Base-by-base conservation (phyloP, 1,140 invertebrate genomes). In the Vanessa tameamea region DNA sequence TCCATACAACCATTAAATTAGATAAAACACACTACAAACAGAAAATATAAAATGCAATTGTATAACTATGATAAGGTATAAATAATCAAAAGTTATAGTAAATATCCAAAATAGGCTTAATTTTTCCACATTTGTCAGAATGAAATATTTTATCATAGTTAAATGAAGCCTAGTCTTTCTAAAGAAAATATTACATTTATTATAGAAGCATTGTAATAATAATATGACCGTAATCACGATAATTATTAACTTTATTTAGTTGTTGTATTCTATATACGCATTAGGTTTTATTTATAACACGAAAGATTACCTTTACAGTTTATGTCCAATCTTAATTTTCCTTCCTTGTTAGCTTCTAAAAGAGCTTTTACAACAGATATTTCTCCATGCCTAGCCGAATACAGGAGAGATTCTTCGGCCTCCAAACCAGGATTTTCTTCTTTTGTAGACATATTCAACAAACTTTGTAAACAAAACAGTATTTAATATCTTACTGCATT, bases 331-430 rank as follows among this genome's bases (percentile, higher is more conserved):
- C 86, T 87, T 16, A 93, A 72, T 71, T 90, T 90, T 64, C 85
- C 86, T 69, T 90, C 85, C 55, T 78, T 82, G 47, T 82, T 87
- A 37, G 88, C 87, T 69, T 91, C 82, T 15, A 94, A 66, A 55
- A 93, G 77, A 15, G 89, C 87, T 75, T 88, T 92, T 9, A 94
- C 92, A 7, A 90, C 84, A 7, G 81, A 76, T 13, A 91, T 66
- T 73, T 93, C 92, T 13, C 93, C 93, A 79, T 94, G 92, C 69
- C 93, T 81, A 26, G 93, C 87, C 23, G 92, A 91, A 81, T 93
- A 93, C 16, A 93, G 70, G 1, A 93, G 76, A 1, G 91, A 88
- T 74, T 93, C 93, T 67, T 93, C 88, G 31, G 89, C 85, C 74
- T 93, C 93, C 43, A 81, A 63, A 15, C 63, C 75, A 51, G 80